Conservation (phyloP, 2,113 vertebrate genomes). For the Rhinolophus ferrumequinum region DNA sequence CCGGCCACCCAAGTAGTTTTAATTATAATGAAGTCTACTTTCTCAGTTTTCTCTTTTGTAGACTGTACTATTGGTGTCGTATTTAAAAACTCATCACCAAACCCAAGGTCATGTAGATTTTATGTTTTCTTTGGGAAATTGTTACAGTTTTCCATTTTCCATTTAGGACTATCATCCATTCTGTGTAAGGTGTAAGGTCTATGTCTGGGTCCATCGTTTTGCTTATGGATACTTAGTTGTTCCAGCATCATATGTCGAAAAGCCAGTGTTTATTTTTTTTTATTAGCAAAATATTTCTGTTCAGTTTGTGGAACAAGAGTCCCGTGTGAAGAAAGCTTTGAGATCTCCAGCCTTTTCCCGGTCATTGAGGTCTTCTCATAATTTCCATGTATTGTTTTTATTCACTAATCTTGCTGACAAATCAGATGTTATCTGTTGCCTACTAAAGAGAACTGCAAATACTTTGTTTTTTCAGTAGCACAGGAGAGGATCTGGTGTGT, state of each 20-base stretch:
- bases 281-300: not conserved
- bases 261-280: not conserved
- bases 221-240: not conserved
- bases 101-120: not conserved
- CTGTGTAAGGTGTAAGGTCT: not conserved
- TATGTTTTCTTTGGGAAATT: not conserved
- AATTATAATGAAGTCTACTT: not conserved
- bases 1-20: not conserved
- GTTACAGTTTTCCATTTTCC: not conserved
- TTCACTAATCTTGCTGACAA: not conserved
- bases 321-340: not conserved
- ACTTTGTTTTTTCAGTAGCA: not conserved
- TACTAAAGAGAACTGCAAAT: not conserved
- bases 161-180: not conserved
- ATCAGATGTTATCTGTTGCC: not conserved
- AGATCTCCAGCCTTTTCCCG: not conserved
- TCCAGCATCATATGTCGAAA: not conserved
- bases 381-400: not conserved
- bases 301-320: not conserved
- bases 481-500: not conserved
- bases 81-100: not conserved
- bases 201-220: not conserved
- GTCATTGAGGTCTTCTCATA: not conserved
- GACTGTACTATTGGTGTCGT: not conserved
- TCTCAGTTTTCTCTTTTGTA: not conserved